These are phyloP conservation scores for Ochotona curzoniae DNA, from an alignment of 2,113 vertebrate species.

Conservation along the genomic window DNA sequence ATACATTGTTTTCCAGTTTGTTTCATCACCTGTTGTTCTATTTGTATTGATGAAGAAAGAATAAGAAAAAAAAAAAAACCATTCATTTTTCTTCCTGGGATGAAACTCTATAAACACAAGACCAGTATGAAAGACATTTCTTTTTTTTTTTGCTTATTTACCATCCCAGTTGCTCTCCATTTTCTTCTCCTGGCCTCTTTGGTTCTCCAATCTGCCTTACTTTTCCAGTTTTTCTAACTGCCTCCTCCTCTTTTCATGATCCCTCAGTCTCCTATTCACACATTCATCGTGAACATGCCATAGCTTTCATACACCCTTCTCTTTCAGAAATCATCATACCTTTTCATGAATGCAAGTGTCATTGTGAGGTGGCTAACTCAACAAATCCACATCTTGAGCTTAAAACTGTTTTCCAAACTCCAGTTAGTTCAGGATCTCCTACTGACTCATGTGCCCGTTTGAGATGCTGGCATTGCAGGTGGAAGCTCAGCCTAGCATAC, in stretches of 20 bases:
- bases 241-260: not conserved
- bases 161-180: not conserved
- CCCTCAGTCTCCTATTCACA: not conserved
- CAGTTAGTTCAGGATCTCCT: not conserved
- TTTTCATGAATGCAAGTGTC: not conserved
- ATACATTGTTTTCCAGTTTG: constrained; percentile 20
- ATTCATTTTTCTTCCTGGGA: not conserved
- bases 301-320: not conserved
- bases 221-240: not conserved
- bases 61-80: not conserved
- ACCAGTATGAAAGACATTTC: not conserved
- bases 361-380: not conserved
- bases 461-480: too few species aligned
- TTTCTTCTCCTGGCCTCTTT: not conserved
- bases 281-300: not conserved
- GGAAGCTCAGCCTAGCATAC: too few species aligned
- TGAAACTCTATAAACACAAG: not conserved
- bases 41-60: constrained; percentile 31
- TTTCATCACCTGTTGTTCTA: constrained; percentile 36
- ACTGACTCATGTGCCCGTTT: not conserved
- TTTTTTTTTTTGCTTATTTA: too few species aligned
- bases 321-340: not conserved
- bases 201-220: not conserved
- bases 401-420: not conserved
- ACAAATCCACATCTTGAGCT: not conserved